A percentile compares a stretch with the other conserved stretches of the same genome.
Conservation (phyloP, 2,797 vertebrate genomes). For the Dallia pectoralis region DNA sequence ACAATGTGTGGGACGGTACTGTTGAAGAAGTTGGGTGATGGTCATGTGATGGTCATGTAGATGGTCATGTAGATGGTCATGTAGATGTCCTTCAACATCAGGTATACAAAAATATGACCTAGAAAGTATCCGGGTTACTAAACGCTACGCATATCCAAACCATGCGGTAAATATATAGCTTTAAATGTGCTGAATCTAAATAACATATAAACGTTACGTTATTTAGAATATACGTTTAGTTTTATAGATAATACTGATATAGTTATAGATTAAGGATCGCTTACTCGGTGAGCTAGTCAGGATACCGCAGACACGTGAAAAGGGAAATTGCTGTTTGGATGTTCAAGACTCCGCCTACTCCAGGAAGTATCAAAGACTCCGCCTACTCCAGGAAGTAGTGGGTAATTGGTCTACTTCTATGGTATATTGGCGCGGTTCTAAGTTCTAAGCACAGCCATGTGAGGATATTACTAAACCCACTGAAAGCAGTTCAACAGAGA, state of each 20-base stretch:
- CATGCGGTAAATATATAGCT: background rate
- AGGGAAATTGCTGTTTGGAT: too few relatives aligned
- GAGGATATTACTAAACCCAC: too few relatives aligned
- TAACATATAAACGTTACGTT: background rate
- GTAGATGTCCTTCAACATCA: background rate
- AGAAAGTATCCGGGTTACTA: background rate
- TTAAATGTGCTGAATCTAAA: background rate
- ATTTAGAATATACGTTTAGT: background rate
- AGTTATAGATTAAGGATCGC: background rate
- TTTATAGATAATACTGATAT: background rate
- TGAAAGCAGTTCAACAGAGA: too few relatives aligned
- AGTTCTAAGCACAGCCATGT: too few relatives aligned
- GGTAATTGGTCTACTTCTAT: too few relatives aligned
- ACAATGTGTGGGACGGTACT: background rate
- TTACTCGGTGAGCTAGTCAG: background rate
- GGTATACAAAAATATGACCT: background rate
- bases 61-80: background rate
- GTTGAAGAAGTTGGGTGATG: background rate
- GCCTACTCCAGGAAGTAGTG: background rate
- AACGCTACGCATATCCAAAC: background rate
- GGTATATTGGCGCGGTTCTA: too few relatives aligned
- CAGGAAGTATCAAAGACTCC: slow-evolving; percentile 6
- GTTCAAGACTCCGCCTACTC: background rate
- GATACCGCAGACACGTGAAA: background rate
- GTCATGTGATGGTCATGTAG: background rate